These are phyloP conservation scores for Apamea anceps DNA, from an alignment of 2,888 invertebrate genomes.

Conservation along the genomic window DNA sequence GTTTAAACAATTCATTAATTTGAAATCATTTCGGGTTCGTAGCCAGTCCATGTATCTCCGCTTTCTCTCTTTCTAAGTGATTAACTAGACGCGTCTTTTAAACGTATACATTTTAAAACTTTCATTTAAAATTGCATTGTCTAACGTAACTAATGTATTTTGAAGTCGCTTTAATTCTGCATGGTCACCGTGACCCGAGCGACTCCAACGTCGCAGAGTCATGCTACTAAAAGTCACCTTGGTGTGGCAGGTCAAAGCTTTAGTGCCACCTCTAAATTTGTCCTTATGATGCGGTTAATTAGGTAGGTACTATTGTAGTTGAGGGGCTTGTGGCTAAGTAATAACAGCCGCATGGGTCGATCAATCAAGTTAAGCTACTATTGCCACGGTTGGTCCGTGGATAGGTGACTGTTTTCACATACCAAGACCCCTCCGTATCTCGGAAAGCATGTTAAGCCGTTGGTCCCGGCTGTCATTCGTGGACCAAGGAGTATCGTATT, in stretches of 20 bases:
- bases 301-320: not conserved
- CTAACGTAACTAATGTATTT: conserved; percentile 27
- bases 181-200: conserved; percentile 29
- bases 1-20: too few relatives aligned
- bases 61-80: not conserved
- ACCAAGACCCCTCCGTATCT: too few relatives aligned
- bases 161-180: conserved; percentile 3
- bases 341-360: too few relatives aligned
- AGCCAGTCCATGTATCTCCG: too few relatives aligned
- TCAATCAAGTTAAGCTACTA: too few relatives aligned
- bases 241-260: not conserved
- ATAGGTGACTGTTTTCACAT: too few relatives aligned
- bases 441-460: too few relatives aligned
- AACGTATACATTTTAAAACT: not conserved
- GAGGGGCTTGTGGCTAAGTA: too few relatives aligned
- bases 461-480: too few relatives aligned
- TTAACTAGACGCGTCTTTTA: not conserved
- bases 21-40: not conserved
- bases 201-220: conserved; percentile 14
- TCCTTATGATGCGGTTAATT: not conserved
- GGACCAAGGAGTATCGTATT: too few relatives aligned
- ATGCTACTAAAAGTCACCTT: conserved; percentile 34
- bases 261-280: not conserved
- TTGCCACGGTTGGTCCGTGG: too few relatives aligned
- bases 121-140: conserved; percentile 34